A percentile compares a stretch with the other conserved stretches of the same genome.
Conservation (phyloP, 2,888 invertebrate genomes). For the Noctua fimbriata region DNA sequence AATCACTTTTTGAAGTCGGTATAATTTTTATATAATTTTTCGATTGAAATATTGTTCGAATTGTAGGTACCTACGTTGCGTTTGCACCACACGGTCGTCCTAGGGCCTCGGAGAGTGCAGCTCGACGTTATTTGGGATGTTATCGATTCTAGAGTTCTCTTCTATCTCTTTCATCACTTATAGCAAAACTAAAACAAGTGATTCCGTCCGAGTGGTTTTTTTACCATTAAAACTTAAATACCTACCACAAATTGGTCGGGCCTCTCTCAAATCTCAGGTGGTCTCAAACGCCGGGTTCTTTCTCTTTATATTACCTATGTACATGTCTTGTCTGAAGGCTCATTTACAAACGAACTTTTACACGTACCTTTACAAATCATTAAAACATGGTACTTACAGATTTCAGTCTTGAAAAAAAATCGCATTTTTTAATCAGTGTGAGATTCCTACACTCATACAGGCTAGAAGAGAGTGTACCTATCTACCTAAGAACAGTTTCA, state of each 20-base stretch:
- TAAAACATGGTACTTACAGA: too few species aligned
- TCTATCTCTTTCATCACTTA: neutral
- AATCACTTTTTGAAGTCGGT: too few species aligned
- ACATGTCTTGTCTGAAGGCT: neutral
- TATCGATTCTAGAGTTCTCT: neutral
- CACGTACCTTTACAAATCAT: neutral
- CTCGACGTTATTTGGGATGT: neutral
- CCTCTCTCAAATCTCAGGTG: neutral
- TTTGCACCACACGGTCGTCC: neutral
- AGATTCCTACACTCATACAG: too few species aligned
- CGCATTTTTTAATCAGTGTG: too few species aligned
- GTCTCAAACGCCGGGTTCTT: neutral
- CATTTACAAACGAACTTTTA: neutral
- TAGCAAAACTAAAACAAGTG: neutral
- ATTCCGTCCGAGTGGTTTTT: neutral
- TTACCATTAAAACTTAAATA: neutral
- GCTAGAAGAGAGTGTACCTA: neutral
- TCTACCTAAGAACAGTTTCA: neutral
- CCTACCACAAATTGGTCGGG: neutral
- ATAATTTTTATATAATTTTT: too few species aligned
- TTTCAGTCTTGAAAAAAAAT: too few species aligned
- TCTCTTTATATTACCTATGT: neutral
- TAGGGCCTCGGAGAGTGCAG: neutral
- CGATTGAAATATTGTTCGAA: neutral
- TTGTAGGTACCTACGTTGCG: neutral